phyloP scores from a whole-genome alignment of 2,797 vertebrate genomes.

The Anguilla pacifica region DNA sequence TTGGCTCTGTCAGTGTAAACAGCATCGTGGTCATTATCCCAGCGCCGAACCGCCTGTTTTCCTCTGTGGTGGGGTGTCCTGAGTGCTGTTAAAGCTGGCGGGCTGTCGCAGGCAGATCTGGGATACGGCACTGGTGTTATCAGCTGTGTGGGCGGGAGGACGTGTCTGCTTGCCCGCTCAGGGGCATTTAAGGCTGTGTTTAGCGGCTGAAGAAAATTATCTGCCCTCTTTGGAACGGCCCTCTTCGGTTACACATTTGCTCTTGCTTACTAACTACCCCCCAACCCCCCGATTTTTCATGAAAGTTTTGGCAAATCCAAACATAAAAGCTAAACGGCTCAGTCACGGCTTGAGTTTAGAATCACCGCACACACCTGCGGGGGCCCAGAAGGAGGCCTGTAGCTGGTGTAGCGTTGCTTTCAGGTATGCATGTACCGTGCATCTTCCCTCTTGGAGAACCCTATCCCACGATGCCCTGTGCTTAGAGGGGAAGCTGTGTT shows the following conservation, averaged over 20 bases:
- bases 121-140: background rate
- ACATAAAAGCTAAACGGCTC: background rate
- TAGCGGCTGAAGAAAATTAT: no score
- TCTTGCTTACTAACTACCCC: background rate
- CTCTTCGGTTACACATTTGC: background rate
- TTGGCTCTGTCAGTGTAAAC: background rate
- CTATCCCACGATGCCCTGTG: background rate
- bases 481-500: background rate
- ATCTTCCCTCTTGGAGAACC: no score
- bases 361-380: background rate
- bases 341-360: background rate
- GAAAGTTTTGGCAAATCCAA: background rate
- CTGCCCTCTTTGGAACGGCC: background rate
- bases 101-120: background rate
- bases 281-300: background rate
- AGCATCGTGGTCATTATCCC: background rate
- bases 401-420: background rate
- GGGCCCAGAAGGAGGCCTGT: background rate
- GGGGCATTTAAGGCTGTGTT: conserved; percentile 10
- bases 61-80: background rate
- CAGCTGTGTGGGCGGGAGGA: background rate
- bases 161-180: background rate
- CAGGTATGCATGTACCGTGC: no score
- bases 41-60: no score
- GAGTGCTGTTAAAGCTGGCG: background rate